Conservation (phyloP, 2,797 vertebrate genomes). For the Meriones psammophilus region DNA sequence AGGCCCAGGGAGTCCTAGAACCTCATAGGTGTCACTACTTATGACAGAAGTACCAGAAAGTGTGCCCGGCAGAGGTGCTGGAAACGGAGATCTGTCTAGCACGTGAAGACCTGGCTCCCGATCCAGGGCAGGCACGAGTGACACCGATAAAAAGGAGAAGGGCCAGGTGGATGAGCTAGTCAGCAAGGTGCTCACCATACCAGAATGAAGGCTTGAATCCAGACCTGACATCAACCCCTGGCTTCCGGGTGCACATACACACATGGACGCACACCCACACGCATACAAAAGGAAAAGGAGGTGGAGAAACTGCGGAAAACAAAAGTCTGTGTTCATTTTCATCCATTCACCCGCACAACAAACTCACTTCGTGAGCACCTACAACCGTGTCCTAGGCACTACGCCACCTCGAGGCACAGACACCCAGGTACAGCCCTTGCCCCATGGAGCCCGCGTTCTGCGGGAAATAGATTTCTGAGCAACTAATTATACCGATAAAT, state of each 20-base stretch:
- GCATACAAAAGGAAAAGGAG: background rate
- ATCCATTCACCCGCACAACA: conserved; percentile 12
- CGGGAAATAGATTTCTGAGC: background rate
- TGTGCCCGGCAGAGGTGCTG: background rate
- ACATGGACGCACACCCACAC: background rate
- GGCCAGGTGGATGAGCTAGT: background rate
- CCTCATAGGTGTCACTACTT: background rate
- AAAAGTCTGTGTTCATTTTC: background rate
- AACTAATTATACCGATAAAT: background rate
- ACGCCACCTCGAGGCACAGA: background rate
- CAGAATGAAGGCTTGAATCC: background rate
- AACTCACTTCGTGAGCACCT: background rate
- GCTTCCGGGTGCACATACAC: background rate
- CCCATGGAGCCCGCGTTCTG: background rate
- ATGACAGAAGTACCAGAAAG: background rate
- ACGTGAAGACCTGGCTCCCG: background rate
- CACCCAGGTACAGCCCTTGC: background rate
- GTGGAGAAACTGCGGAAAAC: background rate
- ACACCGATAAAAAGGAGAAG: background rate
- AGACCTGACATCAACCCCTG: background rate
- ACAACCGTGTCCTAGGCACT: background rate
- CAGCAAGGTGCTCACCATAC: background rate
- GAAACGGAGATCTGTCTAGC: background rate
- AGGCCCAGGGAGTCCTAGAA: background rate
- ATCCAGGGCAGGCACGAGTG: background rate